These are phyloP conservation scores for Falco naumanni DNA, from an alignment of 2,797 vertebrate genomes.

Conservation along the genomic window DNA sequence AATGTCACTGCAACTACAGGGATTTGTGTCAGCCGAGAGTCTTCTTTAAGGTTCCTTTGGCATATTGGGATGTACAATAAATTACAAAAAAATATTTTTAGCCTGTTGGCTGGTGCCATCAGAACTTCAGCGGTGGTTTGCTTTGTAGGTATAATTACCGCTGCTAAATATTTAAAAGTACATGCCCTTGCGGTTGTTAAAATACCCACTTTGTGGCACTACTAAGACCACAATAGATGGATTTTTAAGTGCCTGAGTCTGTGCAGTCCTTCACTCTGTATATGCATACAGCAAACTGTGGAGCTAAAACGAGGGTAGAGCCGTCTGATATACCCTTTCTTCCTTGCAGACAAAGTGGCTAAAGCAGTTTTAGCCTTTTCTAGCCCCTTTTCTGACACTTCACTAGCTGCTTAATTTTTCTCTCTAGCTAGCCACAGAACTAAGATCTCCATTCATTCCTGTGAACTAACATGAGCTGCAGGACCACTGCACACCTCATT, in stretches of 20 bases:
- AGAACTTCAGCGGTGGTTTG: background rate
- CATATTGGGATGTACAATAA: background rate
- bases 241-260: conserved; percentile 39
- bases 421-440: background rate
- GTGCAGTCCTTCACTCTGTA: background rate
- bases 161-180: conserved; percentile 52
- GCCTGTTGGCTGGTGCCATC: background rate
- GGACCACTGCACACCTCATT: background rate
- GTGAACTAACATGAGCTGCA: background rate
- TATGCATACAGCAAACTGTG: background rate
- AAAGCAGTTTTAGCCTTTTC: background rate
- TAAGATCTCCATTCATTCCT: background rate
- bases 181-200: background rate
- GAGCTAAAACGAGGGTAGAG: background rate
- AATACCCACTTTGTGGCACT: conserved; percentile 30
- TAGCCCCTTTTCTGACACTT: background rate
- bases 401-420: background rate
- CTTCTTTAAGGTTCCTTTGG: conserved; percentile 18
- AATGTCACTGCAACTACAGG: background rate
- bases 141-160: conserved; percentile 42
- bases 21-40: conserved; percentile 38
- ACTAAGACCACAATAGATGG: conserved; percentile 10
- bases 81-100: background rate
- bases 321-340: background rate
- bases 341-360: background rate